Evolutionary conservation across 1,140 invertebrate genomes (phyloP).

Genomic region (Heliconius congener): DNA sequence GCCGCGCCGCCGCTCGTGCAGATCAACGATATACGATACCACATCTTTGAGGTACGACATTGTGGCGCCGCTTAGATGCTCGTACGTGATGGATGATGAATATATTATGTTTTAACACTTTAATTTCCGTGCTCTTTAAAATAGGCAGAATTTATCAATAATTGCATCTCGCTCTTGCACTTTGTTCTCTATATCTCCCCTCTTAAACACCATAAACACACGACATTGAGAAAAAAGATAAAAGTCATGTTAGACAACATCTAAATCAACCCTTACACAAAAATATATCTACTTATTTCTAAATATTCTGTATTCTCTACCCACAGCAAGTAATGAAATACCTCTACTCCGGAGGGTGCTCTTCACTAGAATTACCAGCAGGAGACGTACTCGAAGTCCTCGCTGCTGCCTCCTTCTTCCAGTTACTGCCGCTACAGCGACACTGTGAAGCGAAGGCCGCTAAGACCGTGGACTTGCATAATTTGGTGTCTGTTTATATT

Average conservation of each 20-base stretch:
- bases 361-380: slow-evolving; percentile 88
- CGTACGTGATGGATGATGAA: no score
- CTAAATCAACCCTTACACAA: neutral
- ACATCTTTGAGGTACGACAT: slow-evolving; percentile 90
- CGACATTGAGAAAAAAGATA: no score
- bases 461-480: slow-evolving; percentile 91
- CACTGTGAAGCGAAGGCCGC: slow-evolving; percentile 94
- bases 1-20: slow-evolving; percentile 89
- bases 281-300: no score
- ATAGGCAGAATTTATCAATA: no score
- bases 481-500: slow-evolving; percentile 95
- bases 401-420: slow-evolving; percentile 96
- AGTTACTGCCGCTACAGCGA: slow-evolving; percentile 90
- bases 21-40: slow-evolving; percentile 95
- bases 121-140: no score
- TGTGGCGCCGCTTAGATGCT: no score
- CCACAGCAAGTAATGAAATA: slow-evolving; percentile 95
- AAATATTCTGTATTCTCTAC: neutral
- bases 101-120: no score
- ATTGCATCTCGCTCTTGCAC: no score
- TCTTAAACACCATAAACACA: no score
- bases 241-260: no score
- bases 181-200: no score
- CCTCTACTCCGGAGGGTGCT: slow-evolving; percentile 93
- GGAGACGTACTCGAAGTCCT: slow-evolving; percentile 93